These are phyloP conservation scores for Sigmodon hispidus DNA, from an alignment of 2,113 vertebrate species.

Conservation along the genomic window DNA sequence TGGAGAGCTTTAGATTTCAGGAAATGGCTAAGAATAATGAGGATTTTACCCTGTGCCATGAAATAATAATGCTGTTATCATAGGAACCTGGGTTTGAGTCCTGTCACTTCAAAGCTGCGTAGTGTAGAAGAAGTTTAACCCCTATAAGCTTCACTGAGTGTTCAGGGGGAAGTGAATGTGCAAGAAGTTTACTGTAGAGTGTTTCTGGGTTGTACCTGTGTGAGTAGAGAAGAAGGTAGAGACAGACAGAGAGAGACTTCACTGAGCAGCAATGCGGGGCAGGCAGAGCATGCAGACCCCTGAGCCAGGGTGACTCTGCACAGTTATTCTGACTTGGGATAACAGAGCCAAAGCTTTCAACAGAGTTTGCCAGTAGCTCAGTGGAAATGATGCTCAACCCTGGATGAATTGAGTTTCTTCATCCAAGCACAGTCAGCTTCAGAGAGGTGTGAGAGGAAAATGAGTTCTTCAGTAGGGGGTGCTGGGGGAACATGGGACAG, in stretches of 20 bases:
- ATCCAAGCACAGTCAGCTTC: background rate
- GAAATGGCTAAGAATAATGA: background rate
- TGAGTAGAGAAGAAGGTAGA: background rate
- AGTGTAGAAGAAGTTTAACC: background rate
- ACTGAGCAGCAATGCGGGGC: fast-evolving
- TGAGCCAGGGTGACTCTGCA: background rate
- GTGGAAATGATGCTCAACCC: background rate
- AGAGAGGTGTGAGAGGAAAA: background rate
- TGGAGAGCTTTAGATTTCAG: conserved; percentile 17
- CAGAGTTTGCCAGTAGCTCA: background rate
- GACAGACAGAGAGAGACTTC: background rate
- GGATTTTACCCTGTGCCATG: background rate
- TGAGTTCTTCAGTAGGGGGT: background rate
- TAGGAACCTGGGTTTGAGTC: background rate
- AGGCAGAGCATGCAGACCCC: background rate
- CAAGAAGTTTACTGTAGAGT: background rate
- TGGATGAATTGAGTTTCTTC: background rate
- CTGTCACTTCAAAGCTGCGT: background rate
- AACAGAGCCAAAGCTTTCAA: background rate
- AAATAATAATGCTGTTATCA: background rate
- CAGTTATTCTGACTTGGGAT: background rate
- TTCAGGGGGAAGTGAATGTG: background rate
- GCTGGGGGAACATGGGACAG: background rate
- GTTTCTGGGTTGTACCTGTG: background rate
- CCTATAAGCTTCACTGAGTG: background rate